Percentiles rank a stretch among this genome's conserved stretches.
Conservation (phyloP, 2,888 invertebrate species). For the Drosophila emarginata region DNA sequence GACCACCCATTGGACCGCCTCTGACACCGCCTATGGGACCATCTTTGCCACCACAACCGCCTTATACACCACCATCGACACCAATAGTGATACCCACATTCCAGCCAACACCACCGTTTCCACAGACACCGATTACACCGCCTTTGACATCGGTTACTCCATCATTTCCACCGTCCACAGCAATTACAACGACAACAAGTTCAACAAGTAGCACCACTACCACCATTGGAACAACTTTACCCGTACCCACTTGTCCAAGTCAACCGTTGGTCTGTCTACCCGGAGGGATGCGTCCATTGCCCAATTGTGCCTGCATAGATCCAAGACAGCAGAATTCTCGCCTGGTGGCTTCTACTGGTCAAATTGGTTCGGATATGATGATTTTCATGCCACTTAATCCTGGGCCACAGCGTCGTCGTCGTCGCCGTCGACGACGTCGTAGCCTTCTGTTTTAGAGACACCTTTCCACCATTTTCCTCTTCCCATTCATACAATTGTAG, state of each 20-base stretch:
- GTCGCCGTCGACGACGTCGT: constrained; percentile 24
- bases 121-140: constrained; percentile 45
- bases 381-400: constrained; percentile 69
- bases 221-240: constrained; percentile 39
- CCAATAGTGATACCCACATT: constrained; percentile 52
- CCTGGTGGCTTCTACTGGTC: constrained; percentile 15
- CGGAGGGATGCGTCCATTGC: constrained; percentile 73
- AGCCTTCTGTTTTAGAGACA: neutral
- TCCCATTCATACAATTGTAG: constrained; percentile 26
- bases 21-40: constrained; percentile 45
- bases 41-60: constrained; percentile 57
- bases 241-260: constrained; percentile 60
- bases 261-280: constrained; percentile 77
- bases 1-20: constrained; percentile 59
- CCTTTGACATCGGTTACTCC: constrained; percentile 8
- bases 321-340: constrained; percentile 64
- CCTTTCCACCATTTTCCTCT: neutral
- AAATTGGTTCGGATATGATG: constrained; percentile 71
- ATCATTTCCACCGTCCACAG: constrained; percentile 22
- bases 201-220: constrained; percentile 5
- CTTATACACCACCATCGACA: constrained; percentile 56
- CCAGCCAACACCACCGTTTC: constrained; percentile 59
- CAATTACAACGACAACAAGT: constrained; percentile 37
- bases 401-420: constrained; percentile 55
- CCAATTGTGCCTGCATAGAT: constrained; percentile 82